Conservation (phyloP, 2,113 vertebrate genomes). For the Ceuthmochares aereus region DNA sequence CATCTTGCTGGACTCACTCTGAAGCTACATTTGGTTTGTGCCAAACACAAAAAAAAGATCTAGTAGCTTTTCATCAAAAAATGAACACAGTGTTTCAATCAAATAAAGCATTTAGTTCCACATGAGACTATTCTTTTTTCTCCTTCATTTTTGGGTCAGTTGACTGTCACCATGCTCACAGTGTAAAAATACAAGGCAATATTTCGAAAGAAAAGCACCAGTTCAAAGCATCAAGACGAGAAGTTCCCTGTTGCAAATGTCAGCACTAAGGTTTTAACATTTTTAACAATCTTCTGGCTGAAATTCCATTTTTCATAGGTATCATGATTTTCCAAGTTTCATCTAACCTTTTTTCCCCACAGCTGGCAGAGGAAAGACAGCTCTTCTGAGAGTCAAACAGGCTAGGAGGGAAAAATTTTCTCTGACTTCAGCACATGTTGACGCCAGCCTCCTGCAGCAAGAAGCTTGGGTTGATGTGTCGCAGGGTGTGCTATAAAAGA, state of each 20-base stretch:
- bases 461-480: too few relatives aligned
- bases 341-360: fast-evolving
- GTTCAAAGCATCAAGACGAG: neutral
- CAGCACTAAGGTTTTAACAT: neutral
- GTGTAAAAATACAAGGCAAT: neutral
- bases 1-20: fast-evolving
- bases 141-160: neutral
- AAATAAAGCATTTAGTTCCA: neutral
- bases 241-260: neutral
- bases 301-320: neutral
- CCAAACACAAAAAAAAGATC: neutral
- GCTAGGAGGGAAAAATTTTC: fast-evolving
- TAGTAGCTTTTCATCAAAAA: too few relatives aligned
- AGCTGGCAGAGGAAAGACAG: neutral
- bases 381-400: neutral
- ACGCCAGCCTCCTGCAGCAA: neutral
- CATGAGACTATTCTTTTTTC: neutral
- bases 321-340: neutral
- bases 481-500: too few relatives aligned
- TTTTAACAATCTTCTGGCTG: neutral
- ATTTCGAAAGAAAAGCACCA: neutral
- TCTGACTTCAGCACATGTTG: fast-evolving
- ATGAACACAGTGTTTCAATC: neutral
- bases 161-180: neutral
- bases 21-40: fast-evolving